Percentiles rank a stretch among this genome's conserved stretches.
Conservation (phyloP, 2,797 vertebrate species). For the Astyanax mexicanus region DNA sequence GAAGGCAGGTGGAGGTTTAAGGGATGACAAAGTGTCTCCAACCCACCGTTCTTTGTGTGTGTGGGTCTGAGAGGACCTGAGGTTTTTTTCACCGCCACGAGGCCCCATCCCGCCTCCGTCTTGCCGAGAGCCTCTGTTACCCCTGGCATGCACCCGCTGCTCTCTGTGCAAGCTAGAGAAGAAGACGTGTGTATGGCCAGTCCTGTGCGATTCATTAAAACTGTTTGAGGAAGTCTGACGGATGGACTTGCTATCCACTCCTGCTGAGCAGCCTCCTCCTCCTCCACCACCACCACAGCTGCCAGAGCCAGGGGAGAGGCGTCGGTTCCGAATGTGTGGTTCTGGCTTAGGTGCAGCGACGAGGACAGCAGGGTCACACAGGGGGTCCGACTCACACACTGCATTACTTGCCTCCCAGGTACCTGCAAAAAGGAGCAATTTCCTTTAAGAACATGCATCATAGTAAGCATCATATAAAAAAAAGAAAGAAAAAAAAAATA, state of each 20-base stretch:
- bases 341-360: constrained; percentile 82
- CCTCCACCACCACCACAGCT: constrained; percentile 80
- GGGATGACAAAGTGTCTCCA: constrained; percentile 81
- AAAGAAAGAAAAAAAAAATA: no score
- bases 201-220: constrained; percentile 56
- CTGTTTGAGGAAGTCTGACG: constrained; percentile 64
- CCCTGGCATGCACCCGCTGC: constrained; percentile 72
- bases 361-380: constrained; percentile 82
- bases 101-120: constrained; percentile 66
- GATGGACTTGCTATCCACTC: constrained; percentile 62
- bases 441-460: no score
- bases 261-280: constrained; percentile 75
- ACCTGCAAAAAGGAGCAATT: constrained; percentile 68
- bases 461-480: no score
- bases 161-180: constrained; percentile 72
- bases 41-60: constrained; percentile 78
- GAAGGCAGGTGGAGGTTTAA: constrained; percentile 85
- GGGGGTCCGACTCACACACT: constrained; percentile 81
- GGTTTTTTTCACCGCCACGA: constrained; percentile 61
- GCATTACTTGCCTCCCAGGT: constrained; percentile 83
- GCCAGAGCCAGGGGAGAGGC: constrained; percentile 81
- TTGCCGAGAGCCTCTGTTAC: constrained; percentile 69
- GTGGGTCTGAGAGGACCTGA: constrained; percentile 51
- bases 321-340: constrained; percentile 84
- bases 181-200: constrained; percentile 61